phyloP scores from a whole-genome alignment of 2,888 invertebrate species.

The Cryptophagus acutangulus region DNA sequence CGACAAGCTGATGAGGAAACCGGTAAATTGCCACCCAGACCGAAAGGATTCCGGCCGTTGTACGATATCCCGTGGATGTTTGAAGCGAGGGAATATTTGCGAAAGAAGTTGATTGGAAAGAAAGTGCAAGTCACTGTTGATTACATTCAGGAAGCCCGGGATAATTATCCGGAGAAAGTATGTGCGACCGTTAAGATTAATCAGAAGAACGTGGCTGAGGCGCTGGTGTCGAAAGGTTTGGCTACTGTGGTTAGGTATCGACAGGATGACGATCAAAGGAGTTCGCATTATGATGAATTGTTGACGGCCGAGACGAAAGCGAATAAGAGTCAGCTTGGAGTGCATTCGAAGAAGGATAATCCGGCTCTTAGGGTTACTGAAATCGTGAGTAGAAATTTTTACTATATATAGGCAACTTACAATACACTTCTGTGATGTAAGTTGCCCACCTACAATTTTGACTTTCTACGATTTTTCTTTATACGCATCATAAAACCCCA shows the following conservation, averaged over 20 bases:
- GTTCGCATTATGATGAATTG: constrained; percentile 87
- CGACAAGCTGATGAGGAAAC: constrained; percentile 59
- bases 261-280: constrained; percentile 93
- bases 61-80: constrained; percentile 99
- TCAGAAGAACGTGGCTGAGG: constrained; percentile 88
- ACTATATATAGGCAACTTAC: too few relatives aligned
- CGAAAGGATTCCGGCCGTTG: constrained; percentile 79
- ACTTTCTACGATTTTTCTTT: neutral
- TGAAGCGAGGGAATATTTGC: constrained; percentile 93
- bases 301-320: constrained; percentile 92
- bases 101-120: constrained; percentile 94
- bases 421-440: too few relatives aligned
- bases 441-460: too few relatives aligned
- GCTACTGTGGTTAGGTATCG: constrained; percentile 91
- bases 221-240: constrained; percentile 84
- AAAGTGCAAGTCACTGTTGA: constrained; percentile 89
- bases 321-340: constrained; percentile 73
- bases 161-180: constrained; percentile 89
- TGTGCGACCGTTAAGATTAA: constrained; percentile 89
- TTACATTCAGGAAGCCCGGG: constrained; percentile 93
- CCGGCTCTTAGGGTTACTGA: constrained; percentile 83
- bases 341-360: constrained; percentile 85
- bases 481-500: neutral
- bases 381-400: constrained; percentile 51
- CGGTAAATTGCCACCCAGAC: constrained; percentile 60